Evolutionary conservation across 1,140 invertebrate genomes (phyloP).

Genomic region (Armadillidium nasatum): DNA sequence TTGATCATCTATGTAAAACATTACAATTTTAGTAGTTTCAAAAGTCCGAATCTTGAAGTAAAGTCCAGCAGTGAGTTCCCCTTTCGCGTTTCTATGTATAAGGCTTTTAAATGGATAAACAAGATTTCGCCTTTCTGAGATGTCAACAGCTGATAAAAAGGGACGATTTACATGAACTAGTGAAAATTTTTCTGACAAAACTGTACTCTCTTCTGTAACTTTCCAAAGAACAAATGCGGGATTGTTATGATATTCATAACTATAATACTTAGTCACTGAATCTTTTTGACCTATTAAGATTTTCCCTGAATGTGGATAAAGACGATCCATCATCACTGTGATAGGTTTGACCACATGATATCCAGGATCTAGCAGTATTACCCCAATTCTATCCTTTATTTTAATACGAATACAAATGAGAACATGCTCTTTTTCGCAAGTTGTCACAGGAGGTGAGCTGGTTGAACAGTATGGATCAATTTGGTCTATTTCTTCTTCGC

Average conservation of each 20-base stretch:
- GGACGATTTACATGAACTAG: conserved; percentile 71
- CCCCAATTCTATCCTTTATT: conserved; percentile 65
- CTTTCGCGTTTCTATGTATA: conserved; percentile 70
- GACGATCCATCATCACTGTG: conserved; percentile 76
- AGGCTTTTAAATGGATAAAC: conserved; percentile 81
- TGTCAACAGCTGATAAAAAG: conserved; percentile 73
- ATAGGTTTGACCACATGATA: conserved; percentile 81
- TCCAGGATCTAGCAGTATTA: conserved; percentile 78
- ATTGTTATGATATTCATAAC: conserved; percentile 66
- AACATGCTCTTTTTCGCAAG: conserved; percentile 78
- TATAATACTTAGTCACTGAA: conserved; percentile 24
- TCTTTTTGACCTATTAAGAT: conserved; percentile 24
- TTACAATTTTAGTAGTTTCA: conserved; percentile 62
- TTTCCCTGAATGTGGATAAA: conserved; percentile 74
- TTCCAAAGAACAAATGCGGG: conserved; percentile 74
- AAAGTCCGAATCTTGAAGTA: conserved; percentile 62
- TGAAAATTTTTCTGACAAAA: conserved; percentile 49
- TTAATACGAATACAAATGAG: conserved; percentile 70
- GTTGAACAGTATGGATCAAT: conserved; percentile 42
- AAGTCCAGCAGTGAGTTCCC: conserved; percentile 70
- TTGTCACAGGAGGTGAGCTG: conserved; percentile 46
- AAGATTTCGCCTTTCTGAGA: conserved; percentile 80
- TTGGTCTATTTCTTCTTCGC: conserved; percentile 65
- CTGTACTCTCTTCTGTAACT: conserved; percentile 55
- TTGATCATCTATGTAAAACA: conserved; percentile 67